These are phyloP conservation scores for Crotalus viridis DNA, from an alignment of 2,113 vertebrate genomes.

Conservation along the genomic window DNA sequence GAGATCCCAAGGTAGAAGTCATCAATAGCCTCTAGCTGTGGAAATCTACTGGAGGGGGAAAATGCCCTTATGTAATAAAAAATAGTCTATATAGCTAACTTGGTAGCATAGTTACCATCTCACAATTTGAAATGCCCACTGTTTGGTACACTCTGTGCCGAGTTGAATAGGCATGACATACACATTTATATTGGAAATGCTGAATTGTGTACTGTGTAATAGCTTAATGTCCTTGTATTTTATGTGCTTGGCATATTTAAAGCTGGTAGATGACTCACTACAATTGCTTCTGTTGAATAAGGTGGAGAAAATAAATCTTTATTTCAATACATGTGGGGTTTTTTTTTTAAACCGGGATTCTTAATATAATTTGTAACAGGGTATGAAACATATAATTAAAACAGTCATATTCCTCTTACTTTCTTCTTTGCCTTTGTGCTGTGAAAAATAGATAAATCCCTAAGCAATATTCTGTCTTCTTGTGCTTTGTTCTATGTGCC, in stretches of 20 bases:
- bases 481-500: neutral
- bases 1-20: neutral
- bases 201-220: constrained; percentile 1
- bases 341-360: neutral
- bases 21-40: neutral
- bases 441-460: neutral
- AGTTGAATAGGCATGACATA: neutral
- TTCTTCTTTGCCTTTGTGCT: neutral
- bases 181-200: neutral
- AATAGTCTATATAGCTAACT: neutral
- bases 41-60: neutral
- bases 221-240: constrained; percentile 3
- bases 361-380: neutral
- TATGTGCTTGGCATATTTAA: neutral
- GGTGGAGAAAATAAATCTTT: neutral
- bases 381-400: neutral
- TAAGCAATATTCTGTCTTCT: neutral
- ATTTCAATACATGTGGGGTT: neutral
- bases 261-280: neutral
- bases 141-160: neutral
- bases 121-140: neutral
- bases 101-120: neutral
- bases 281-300: neutral
- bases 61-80: neutral
- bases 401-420: neutral